Percentiles rank a stretch among this genome's conserved stretches.
Conservation (phyloP, 2,113 vertebrate genomes). For the Cebidichthys violaceus region DNA sequence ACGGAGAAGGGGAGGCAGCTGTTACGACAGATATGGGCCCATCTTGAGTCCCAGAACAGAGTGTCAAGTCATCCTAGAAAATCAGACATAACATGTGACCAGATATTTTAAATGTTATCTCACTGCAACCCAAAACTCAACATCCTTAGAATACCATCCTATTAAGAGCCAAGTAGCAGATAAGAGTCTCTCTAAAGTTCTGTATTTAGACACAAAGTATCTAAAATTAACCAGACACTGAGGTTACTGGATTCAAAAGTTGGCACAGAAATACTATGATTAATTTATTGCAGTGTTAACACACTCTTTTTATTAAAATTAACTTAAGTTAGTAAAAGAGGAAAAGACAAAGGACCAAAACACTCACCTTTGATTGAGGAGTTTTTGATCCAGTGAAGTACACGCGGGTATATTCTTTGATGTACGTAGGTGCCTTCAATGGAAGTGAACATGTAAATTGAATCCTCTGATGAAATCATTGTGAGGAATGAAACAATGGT, state of each 20-base stretch:
- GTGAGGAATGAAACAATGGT: not conserved
- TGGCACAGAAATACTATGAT: not conserved
- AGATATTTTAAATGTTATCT: not conserved
- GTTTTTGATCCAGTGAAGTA: conserved; percentile 89
- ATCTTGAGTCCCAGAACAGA: conserved; percentile 76
- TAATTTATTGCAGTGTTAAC: not conserved
- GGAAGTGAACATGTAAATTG: conserved; percentile 26
- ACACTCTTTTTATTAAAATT: not conserved
- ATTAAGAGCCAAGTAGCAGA: not conserved
- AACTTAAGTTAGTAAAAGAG: not conserved
- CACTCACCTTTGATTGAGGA: conserved; percentile 90
- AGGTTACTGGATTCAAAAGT: not conserved
- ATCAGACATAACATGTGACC: not conserved
- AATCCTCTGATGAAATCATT: not conserved
- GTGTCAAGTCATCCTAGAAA: conserved; percentile 91
- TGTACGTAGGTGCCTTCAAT: conserved; percentile 90
- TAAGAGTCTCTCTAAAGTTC: not conserved
- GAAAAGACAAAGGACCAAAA: conserved; percentile 4
- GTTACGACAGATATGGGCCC: conserved; percentile 63
- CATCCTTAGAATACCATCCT: no score
- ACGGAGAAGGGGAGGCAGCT: conserved; percentile 54
- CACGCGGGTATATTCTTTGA: conserved; percentile 90
- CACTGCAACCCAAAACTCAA: not conserved
- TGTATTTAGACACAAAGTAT: conserved; percentile 6
- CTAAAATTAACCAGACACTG: not conserved